phyloP scores from a whole-genome alignment of 2,797 vertebrate genomes.

The Simalia tracyae region DNA sequence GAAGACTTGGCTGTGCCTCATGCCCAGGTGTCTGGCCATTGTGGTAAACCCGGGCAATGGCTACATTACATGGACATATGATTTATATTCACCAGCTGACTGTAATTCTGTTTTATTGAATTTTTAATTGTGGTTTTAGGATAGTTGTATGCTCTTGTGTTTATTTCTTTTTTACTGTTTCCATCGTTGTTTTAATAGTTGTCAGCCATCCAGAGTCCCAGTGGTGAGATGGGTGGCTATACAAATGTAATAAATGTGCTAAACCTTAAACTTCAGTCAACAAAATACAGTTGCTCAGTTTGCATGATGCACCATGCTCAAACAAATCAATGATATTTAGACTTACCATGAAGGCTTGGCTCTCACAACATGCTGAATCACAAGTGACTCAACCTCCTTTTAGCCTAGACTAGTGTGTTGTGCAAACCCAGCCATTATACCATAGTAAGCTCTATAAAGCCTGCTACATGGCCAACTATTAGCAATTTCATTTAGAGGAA shows the following conservation, averaged over 20 bases:
- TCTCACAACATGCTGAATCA: neutral
- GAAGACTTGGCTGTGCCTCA: neutral
- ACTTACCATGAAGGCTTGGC: neutral
- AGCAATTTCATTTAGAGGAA: neutral
- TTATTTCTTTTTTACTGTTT: neutral
- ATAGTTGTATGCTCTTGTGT: neutral
- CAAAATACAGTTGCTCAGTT: neutral
- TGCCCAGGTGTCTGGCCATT: neutral
- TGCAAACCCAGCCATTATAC: neutral
- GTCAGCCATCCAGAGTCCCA: neutral
- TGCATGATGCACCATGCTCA: neutral
- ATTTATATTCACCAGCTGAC: too few species aligned
- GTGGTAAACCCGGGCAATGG: neutral
- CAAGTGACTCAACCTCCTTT: neutral
- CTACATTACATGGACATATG: neutral
- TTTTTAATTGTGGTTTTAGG: neutral
- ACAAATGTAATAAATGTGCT: neutral
- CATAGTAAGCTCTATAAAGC: neutral
- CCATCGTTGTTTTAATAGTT: neutral
- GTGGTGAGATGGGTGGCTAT: neutral
- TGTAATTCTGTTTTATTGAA: neutral
- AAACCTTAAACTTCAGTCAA: neutral
- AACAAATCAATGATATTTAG: neutral
- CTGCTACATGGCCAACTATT: neutral
- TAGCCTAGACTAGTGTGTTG: neutral